These are phyloP conservation scores for Pseudocheirus occidentalis DNA, from an alignment of 2,797 vertebrate genomes.

Conservation along the genomic window DNA sequence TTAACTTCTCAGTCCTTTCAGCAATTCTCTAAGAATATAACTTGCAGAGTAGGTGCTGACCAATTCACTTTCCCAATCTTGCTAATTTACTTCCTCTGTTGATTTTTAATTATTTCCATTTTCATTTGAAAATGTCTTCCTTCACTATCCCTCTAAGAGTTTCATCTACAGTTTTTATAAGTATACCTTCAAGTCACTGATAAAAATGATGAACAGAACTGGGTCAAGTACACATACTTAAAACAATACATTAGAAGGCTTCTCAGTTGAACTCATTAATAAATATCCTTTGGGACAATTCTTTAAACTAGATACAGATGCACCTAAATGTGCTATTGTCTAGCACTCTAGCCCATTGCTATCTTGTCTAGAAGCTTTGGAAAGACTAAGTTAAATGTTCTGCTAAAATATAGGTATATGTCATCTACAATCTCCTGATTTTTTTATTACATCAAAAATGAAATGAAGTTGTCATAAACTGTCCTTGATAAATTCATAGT, in stretches of 20 bases:
- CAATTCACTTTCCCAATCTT: background rate
- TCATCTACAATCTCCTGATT: background rate
- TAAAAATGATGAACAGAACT: background rate
- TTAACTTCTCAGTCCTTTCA: no score
- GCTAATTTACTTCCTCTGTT: background rate
- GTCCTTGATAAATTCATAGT: background rate
- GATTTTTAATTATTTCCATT: background rate
- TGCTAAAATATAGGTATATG: background rate
- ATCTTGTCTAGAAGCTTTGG: background rate
- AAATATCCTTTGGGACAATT: background rate
- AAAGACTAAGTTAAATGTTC: background rate
- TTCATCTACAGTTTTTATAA: background rate
- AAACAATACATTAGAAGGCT: background rate
- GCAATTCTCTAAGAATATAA: background rate
- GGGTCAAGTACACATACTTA: background rate
- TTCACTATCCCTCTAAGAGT: background rate
- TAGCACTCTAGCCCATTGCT: background rate
- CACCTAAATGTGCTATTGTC: background rate
- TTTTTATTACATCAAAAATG: background rate
- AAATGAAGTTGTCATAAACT: no score
- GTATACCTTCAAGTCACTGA: background rate
- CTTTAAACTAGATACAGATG: background rate
- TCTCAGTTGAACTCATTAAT: background rate
- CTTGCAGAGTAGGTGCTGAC: background rate
- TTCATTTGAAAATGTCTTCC: background rate